A percentile compares a stretch with the other conserved stretches of the same genome.
phyloP scores from a whole-genome alignment of 1,140 invertebrate genomes.

The Euura lappo region DNA sequence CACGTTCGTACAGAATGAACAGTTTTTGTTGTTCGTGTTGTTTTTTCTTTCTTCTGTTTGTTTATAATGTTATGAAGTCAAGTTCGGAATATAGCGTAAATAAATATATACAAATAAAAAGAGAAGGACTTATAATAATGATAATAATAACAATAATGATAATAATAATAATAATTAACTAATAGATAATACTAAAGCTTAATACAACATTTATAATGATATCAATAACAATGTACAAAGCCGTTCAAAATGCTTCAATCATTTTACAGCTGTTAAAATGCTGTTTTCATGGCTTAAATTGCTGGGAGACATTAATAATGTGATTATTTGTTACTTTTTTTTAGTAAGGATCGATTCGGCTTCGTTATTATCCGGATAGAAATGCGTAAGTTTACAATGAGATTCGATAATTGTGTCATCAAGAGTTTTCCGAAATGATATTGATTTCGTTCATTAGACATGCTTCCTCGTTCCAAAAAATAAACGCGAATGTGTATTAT shows the following conservation, averaged over 20 bases:
- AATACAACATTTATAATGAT: slow-evolving; percentile 21
- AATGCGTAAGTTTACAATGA: slow-evolving; percentile 20
- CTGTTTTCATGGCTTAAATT: neutral
- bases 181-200: slow-evolving; percentile 22
- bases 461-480: no score
- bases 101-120: slow-evolving; percentile 33
- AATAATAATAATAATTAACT: slow-evolving; percentile 10
- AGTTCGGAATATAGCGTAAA: slow-evolving; percentile 17
- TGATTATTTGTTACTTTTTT: neutral
- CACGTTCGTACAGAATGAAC: slow-evolving; percentile 30
- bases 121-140: slow-evolving; percentile 11
- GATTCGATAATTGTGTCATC: slow-evolving; percentile 13
- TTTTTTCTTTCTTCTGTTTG: slow-evolving; percentile 28
- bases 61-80: slow-evolving; percentile 16
- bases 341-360: no score
- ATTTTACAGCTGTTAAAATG: neutral
- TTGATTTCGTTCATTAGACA: neutral
- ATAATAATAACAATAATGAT: slow-evolving; percentile 20
- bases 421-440: slow-evolving; percentile 18
- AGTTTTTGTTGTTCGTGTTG: no score
- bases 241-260: neutral
- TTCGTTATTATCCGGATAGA: neutral
- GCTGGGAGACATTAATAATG: neutral
- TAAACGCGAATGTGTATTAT: slow-evolving; percentile 37
- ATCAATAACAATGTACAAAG: slow-evolving; percentile 31